phyloP scores from a whole-genome alignment of 1,140 invertebrate genomes.

The Drosophila micromelanica region DNA sequence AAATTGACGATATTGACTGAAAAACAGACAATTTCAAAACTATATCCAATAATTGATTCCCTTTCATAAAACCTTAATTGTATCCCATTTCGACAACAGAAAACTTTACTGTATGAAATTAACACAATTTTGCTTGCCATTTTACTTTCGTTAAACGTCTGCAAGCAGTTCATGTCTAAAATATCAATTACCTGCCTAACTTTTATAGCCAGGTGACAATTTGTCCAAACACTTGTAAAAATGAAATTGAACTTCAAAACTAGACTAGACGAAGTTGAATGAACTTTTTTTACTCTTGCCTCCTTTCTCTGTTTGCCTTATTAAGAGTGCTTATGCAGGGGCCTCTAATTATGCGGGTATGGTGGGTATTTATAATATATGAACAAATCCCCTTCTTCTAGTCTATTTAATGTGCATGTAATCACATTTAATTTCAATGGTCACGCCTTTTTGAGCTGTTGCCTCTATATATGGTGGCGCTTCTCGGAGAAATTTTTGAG shows the following conservation, averaged over 20 bases:
- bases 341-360: slow-evolving; percentile 66
- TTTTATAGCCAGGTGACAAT: slow-evolving; percentile 57
- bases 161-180: slow-evolving; percentile 32
- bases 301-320: slow-evolving; percentile 43
- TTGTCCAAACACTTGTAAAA: slow-evolving; percentile 34
- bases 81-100: no score
- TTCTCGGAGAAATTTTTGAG: slow-evolving; percentile 52
- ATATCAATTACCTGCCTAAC: slow-evolving; percentile 30
- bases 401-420: slow-evolving; percentile 50
- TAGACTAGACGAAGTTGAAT: slow-evolving; percentile 45
- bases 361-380: slow-evolving; percentile 29
- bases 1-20: no score
- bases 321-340: slow-evolving; percentile 53
- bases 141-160: slow-evolving; percentile 43
- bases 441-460: slow-evolving; percentile 44
- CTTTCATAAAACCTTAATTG: no score
- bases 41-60: no score
- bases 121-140: not conserved
- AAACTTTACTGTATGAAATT: slow-evolving; percentile 2
- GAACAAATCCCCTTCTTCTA: not conserved
- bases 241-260: slow-evolving; percentile 18
- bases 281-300: slow-evolving; percentile 10
- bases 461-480: slow-evolving; percentile 20
- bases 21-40: no score
- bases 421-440: slow-evolving; percentile 68